These are phyloP conservation scores for Empidonax alnorum DNA, from an alignment of 2,113 vertebrate genomes.

Conservation along the genomic window DNA sequence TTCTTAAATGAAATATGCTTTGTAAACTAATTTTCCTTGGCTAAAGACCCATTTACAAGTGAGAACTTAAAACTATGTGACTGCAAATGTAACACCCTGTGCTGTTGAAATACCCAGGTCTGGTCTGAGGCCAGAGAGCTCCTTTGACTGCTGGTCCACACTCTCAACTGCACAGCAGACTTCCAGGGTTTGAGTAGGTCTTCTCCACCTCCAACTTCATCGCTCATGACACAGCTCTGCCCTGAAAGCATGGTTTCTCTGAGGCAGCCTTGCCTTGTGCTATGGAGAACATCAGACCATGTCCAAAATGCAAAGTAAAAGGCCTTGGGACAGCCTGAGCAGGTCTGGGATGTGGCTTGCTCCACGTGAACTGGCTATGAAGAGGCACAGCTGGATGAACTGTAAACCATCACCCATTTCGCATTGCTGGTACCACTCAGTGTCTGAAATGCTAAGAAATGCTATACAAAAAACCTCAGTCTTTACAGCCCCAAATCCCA, in stretches of 20 bases:
- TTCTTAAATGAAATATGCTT: not conserved
- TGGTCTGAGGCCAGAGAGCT: not conserved
- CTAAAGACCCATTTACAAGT: not conserved
- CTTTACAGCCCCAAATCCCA: not conserved
- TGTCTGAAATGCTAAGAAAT: not conserved
- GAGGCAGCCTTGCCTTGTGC: not conserved
- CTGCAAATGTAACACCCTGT: not conserved
- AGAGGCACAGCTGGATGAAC: not conserved
- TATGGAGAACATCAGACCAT: not conserved
- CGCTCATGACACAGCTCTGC: not conserved
- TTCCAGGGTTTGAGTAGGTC: not conserved
- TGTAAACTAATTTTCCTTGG: not conserved
- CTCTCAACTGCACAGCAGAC: not conserved
- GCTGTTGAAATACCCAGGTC: not conserved
- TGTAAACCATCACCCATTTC: not conserved
- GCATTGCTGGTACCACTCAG: not conserved
- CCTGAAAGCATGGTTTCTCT: not conserved
- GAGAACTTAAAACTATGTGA: not conserved
- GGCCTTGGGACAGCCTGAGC: rapidly evolving
- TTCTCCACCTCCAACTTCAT: not conserved
- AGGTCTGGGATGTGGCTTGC: not conserved
- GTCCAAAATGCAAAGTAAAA: not conserved
- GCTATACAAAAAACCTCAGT: not conserved
- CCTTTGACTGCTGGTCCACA: rapidly evolving
- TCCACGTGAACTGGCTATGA: not conserved